A percentile compares a stretch with the other conserved stretches of the same genome.
Conservation (phyloP, 2,797 vertebrate genomes). For the Gambelia wislizenii region DNA sequence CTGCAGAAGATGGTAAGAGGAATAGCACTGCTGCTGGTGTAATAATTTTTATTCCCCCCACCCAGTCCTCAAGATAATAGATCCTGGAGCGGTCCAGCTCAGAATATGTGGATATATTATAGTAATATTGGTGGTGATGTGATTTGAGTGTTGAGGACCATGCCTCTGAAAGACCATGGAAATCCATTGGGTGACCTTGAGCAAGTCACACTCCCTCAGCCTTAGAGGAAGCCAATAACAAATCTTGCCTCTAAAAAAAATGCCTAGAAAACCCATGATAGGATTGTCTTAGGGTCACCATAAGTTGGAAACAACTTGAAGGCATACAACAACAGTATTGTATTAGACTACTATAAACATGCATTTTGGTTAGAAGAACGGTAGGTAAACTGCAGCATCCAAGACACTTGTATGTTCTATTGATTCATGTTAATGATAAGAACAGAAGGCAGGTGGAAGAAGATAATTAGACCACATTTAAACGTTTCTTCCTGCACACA, state of each 20-base stretch:
- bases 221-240: too few species aligned
- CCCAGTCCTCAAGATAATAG: background rate
- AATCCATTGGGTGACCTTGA: too few species aligned
- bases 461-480: background rate
- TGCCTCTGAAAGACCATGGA: too few species aligned
- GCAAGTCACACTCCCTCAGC: too few species aligned
- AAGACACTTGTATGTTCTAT: background rate
- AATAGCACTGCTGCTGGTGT: constrained; percentile 12
- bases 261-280: too few species aligned
- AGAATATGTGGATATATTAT: background rate
- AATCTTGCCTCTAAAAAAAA: too few species aligned
- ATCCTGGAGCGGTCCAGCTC: background rate
- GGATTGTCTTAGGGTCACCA: too few species aligned
- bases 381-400: background rate
- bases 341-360: background rate
- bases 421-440: background rate
- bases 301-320: too few species aligned
- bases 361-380: background rate
- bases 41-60: background rate
- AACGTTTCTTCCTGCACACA: background rate
- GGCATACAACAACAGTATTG: background rate
- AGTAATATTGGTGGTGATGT: background rate
- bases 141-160: too few species aligned
- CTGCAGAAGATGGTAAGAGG: constrained; percentile 90
- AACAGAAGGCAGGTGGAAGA: background rate